Evolutionary conservation across 2,797 vertebrate genomes (phyloP).

Genomic region (Anomalospiza imberbis): DNA sequence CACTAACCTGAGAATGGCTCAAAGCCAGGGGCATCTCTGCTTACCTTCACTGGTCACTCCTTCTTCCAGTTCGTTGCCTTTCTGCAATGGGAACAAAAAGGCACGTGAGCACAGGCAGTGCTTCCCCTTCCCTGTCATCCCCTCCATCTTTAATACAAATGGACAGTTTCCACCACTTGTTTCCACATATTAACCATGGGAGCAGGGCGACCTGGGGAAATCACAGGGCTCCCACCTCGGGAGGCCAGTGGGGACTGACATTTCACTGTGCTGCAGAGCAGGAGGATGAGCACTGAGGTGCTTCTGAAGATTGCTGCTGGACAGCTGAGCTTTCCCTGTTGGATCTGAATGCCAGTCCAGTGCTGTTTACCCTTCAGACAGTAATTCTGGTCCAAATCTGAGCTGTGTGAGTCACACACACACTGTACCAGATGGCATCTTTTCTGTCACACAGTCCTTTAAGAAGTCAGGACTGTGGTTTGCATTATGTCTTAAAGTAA

Average conservation of each 20-base stretch:
- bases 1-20: neutral
- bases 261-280: neutral
- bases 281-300: neutral
- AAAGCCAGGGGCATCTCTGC: neutral
- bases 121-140: neutral
- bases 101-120: neutral
- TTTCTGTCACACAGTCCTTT: neutral
- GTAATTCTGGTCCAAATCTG: neutral
- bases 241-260: neutral
- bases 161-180: neutral
- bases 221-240: fast-evolving
- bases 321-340: neutral
- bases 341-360: neutral
- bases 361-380: neutral
- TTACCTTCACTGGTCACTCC: conserved; percentile 98
- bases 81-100: conserved; percentile 76
- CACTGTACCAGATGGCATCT: neutral
- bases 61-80: conserved; percentile 92
- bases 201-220: neutral
- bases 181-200: neutral
- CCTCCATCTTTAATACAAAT: neutral
- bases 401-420: neutral
- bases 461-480: neutral
- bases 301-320: neutral
- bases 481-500: neutral